Conservation (phyloP, 2,888 invertebrate genomes). For the Drosophila quasianomalipes region DNA sequence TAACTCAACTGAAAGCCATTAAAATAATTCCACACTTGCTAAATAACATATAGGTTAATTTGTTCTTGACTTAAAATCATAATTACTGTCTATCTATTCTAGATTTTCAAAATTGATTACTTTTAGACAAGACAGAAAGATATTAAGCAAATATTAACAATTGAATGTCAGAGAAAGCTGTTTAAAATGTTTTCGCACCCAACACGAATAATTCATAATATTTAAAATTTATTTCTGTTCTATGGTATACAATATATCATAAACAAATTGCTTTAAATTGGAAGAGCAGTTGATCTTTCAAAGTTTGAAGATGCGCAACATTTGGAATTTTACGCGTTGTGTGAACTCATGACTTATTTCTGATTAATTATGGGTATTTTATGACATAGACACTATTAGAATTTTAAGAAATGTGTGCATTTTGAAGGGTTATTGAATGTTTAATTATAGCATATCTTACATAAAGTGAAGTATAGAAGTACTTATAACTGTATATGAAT, state of each 20-base stretch:
- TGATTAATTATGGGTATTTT: neutral
- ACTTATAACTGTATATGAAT: neutral
- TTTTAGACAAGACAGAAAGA: neutral
- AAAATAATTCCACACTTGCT: conserved; percentile 2
- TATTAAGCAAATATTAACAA: neutral
- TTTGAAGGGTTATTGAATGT: neutral
- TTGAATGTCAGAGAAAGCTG: neutral
- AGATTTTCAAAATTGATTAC: neutral
- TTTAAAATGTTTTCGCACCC: conserved; percentile 22
- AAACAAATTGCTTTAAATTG: conserved; percentile 47
- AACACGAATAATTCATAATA: conserved; percentile 1
- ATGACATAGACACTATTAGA: neutral
- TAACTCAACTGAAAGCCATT: conserved; percentile 22
- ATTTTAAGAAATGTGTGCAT: neutral
- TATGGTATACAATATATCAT: conserved; percentile 43
- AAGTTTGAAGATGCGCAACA: conserved; percentile 3
- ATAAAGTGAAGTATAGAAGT: neutral
- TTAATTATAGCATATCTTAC: neutral
- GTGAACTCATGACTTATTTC: neutral
- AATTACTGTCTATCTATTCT: neutral
- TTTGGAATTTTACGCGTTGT: conserved; percentile 1
- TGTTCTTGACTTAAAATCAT: neutral
- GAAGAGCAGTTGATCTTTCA: conserved; percentile 17
- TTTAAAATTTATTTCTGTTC: conserved; percentile 23
- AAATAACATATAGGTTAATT: neutral